These are phyloP conservation scores for Sphenopsis melanotis DNA, from an alignment of 2,797 vertebrate species.

Conservation along the genomic window DNA sequence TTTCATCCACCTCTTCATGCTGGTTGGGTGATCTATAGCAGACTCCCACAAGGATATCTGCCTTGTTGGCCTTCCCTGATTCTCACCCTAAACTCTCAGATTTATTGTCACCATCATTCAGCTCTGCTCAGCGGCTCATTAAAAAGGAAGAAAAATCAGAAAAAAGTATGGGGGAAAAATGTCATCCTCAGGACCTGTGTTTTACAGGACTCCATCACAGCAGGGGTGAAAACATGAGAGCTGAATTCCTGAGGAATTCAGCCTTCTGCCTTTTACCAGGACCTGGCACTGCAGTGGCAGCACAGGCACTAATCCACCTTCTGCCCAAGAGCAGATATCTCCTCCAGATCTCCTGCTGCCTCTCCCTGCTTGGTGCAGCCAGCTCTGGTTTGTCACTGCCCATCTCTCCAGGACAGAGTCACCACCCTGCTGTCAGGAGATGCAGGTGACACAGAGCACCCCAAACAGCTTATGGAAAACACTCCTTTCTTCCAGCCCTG, in stretches of 20 bases:
- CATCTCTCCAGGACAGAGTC: background rate
- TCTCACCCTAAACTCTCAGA: background rate
- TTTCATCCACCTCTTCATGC: background rate
- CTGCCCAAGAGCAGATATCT: rapidly evolving
- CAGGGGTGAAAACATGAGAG: background rate
- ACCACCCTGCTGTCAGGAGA: background rate
- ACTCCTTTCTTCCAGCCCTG: background rate
- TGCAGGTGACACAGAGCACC: background rate
- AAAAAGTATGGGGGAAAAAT: background rate
- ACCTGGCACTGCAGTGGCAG: background rate
- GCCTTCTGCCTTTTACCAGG: background rate
- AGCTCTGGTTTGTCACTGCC: background rate
- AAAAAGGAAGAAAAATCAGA: background rate
- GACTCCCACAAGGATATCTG: background rate
- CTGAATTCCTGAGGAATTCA: background rate
- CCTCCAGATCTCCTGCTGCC: background rate
- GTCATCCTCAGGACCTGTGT: background rate
- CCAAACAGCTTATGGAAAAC: background rate
- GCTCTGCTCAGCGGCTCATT: background rate
- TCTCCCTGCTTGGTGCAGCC: background rate
- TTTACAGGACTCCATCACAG: background rate
- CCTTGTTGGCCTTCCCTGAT: rapidly evolving
- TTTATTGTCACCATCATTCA: background rate
- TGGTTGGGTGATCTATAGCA: background rate
- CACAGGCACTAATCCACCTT: rapidly evolving